Base-by-base conservation (phyloP, 2,888 invertebrate genomes). In the Chrysina gloriosa region DNA sequence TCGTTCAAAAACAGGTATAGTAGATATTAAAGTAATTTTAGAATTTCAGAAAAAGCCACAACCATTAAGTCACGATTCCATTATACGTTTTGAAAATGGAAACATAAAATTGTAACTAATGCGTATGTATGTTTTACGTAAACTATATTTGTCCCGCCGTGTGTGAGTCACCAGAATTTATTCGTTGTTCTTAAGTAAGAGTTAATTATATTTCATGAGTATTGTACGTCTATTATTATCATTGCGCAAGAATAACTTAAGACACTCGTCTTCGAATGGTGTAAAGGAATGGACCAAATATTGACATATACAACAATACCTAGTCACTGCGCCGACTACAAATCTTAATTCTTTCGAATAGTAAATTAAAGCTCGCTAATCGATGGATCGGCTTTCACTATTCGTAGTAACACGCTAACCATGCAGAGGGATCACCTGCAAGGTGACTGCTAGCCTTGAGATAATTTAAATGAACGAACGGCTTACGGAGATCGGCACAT, bases 391-490 rank as follows among this genome's bases (percentile, higher is more conserved):
- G 16, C 27, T 29, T 50, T 27, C 29, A 29, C 50, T 27, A 4
- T 50, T 25, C 14, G 50, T 50, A 50, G 50, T 50, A 29, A 27
- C 16, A 27, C 29, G 9, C 29, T 7, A 14, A 2, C 16, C 29
- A 21, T 14, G 6, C 29, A 50, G 50, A 50, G 50, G 50, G 50
- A 50, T 50, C 50, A 50, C 29, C 29, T 50, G 16, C 29, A 50
- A 50, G 50, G 50, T 50, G 50, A 50, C 29, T 50, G 50, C 11
- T 16, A 50, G 50, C 50, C 50, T 50, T 50, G 50, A 27, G 29
- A 50, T 50, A 50, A 50, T 50, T 50, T 50, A 50, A 50, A 50
- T 27, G 25, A 50, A 19, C 16, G 2, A 9, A 6, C 27, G n/a
- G 25, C 6, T 16, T 11, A 14, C 27, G 14, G 7, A 47, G 47